Base-by-base conservation (phyloP, 1,140 invertebrate species). In the Papilio machaon region DNA sequence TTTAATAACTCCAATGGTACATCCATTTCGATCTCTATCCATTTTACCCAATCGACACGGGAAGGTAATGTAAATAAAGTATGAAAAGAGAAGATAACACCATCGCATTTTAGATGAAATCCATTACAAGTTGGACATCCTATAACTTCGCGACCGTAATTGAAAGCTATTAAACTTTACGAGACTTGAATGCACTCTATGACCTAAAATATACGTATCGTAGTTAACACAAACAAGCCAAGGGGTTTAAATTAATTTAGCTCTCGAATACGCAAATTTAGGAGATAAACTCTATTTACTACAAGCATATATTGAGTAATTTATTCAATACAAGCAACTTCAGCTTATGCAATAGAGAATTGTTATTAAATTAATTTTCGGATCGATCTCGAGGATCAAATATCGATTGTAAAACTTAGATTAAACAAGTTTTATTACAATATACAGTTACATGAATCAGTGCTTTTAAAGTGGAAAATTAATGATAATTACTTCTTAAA, bases 131-230 rank as follows among this genome's bases (percentile, higher is more conserved):
- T 38, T 38, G 11, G 30, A 70, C 11, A 38, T 17, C 13, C 30
- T 7, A 2, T 2, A 70, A 11, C 64, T 70, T 7, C 9, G 23
- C 19, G 23, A 30, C 13, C 30, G 3, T 70, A 70, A 70, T 7
- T 70, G 11, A 70, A 70, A 70, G 3, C 30, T 13, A 70, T 38
- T 70, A 70, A 70, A 70, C 30, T 38, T 35, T 17, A 70, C 64
- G 13, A 38, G 30, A 70, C 23, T 64, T 70, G 0, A 4, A 17
- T 70, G 64, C 64, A 70, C 64, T 70, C 23, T 35, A 60, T 60
- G 58, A 60, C 58, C 64, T 70, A 70, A 70, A 70, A 70, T 70
- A 13, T 54, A 54, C 52, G 52, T 70, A 70, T 64, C 64, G 64
- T 30, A 70, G 64, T 17, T 70, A 35, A 70, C 30, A 38, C 64